phyloP scores from a whole-genome alignment of 2,888 invertebrate genomes.

The Harpalus rufipes region DNA sequence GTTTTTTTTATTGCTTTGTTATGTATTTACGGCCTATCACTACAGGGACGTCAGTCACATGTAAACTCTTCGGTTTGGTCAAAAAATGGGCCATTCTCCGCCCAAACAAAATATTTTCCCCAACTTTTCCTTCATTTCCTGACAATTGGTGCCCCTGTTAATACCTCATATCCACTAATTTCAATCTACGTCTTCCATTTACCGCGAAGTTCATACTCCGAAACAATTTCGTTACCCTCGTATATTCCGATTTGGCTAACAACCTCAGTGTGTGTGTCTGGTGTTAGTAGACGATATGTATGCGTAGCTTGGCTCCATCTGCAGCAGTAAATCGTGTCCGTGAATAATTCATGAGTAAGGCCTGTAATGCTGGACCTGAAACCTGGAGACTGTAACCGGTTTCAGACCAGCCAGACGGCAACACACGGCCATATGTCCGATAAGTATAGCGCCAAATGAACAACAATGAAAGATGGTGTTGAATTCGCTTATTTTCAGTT shows the following conservation, averaged over 20 bases:
- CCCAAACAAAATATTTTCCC: too few species aligned
- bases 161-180: too few species aligned
- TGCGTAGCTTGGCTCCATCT: conserved; percentile 23
- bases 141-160: too few species aligned
- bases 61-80: too few species aligned
- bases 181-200: too few species aligned
- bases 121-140: too few species aligned
- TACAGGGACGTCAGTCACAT: too few species aligned
- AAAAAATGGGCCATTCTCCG: too few species aligned
- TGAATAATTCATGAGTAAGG: conserved; percentile 55
- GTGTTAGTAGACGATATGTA: not conserved
- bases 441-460: not conserved
- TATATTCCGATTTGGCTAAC: too few species aligned
- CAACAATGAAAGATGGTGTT: not conserved
- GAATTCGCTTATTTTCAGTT: too few species aligned
- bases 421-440: not conserved
- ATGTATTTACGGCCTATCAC: too few species aligned
- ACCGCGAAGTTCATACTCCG: not conserved
- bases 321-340: conserved; percentile 28
- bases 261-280: not conserved
- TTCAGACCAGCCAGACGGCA: conserved; percentile 30
- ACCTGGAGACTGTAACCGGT: conserved; percentile 34
- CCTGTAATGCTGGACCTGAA: not conserved
- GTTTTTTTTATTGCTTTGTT: too few species aligned
- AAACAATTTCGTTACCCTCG: not conserved